phyloP scores from a whole-genome alignment of 53 echinoderm and acorn worm species.

The Astropecten irregularis region DNA sequence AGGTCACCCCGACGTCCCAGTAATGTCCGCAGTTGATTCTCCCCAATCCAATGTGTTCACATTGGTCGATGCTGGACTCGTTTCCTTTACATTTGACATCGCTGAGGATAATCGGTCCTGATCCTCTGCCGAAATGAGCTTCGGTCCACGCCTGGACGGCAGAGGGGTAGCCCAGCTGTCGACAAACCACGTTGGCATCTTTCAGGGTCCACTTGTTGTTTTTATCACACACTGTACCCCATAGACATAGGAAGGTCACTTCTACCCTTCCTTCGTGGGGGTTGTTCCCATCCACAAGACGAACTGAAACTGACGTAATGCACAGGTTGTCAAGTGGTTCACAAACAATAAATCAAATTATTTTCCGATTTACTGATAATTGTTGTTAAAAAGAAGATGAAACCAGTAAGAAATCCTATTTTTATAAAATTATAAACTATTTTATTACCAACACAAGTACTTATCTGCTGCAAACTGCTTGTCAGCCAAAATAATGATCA shows the following conservation, averaged over 20 bases:
- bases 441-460: too few relatives aligned
- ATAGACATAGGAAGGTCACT: conserved; percentile 31
- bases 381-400: too few relatives aligned
- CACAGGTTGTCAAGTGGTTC: neutral
- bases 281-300: conserved; percentile 37
- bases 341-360: neutral
- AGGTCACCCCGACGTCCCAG: conserved; percentile 56
- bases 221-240: conserved; percentile 64
- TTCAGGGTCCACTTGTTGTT: conserved; percentile 40
- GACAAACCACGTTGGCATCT: conserved; percentile 60
- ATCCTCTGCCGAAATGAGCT: conserved; percentile 48
- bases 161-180: conserved; percentile 39
- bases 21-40: conserved; percentile 28
- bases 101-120: conserved; percentile 39
- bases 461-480: too few relatives aligned
- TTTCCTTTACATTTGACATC: conserved; percentile 30
- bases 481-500: too few relatives aligned
- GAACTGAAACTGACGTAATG: neutral
- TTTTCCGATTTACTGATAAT: neutral
- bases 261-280: conserved; percentile 53
- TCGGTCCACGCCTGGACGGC: neutral
- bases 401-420: too few relatives aligned
- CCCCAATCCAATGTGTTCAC: neutral
- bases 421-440: too few relatives aligned
- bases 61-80: conserved; percentile 5